Evolutionary conservation across 2,113 vertebrate species (phyloP).

Genomic region (Atherinomorus stipes): DNA sequence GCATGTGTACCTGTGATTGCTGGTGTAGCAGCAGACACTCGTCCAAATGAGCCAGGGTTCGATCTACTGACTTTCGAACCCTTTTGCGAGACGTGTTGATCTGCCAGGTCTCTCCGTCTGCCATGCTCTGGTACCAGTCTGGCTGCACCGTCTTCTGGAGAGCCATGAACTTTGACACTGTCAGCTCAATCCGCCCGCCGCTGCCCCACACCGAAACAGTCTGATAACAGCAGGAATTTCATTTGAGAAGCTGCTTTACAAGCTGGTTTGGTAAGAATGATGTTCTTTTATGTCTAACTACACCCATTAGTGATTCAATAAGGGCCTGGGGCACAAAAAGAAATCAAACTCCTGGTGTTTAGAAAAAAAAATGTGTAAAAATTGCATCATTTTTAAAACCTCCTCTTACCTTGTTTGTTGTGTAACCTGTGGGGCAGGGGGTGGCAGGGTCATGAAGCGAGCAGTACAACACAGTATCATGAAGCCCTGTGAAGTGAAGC

Average conservation of each 20-base stretch:
- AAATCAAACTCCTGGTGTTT: neutral
- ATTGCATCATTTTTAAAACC: neutral
- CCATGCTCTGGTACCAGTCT: constrained; percentile 95
- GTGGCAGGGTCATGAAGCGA: constrained; percentile 89
- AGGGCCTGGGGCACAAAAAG: too few species aligned
- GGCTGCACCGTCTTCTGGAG: constrained; percentile 88
- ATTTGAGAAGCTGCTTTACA: neutral
- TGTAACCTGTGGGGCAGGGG: constrained; percentile 86
- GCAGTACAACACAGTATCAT: constrained; percentile 88
- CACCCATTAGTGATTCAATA: neutral
- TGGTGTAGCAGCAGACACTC: constrained; percentile 87
- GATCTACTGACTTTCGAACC: constrained; percentile 92
- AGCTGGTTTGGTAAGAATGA: neutral
- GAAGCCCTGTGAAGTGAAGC: constrained; percentile 85
- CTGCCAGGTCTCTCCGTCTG: constrained; percentile 90
- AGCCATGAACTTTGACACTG: constrained; percentile 90
- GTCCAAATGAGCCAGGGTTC: constrained; percentile 92
- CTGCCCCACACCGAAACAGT: constrained; percentile 92
- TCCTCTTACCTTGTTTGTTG: constrained; percentile 90
- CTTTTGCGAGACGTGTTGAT: constrained; percentile 85
- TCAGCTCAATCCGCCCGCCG: constrained; percentile 93
- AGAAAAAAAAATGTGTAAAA: too few species aligned
- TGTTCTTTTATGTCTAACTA: neutral
- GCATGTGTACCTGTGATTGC: constrained; percentile 83
- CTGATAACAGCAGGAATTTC: constrained; percentile 72